Evolutionary conservation across 2,797 vertebrate genomes (phyloP), one percentile per base, ranked within the genome.

Genomic region (Crax fasciolata): DNA sequence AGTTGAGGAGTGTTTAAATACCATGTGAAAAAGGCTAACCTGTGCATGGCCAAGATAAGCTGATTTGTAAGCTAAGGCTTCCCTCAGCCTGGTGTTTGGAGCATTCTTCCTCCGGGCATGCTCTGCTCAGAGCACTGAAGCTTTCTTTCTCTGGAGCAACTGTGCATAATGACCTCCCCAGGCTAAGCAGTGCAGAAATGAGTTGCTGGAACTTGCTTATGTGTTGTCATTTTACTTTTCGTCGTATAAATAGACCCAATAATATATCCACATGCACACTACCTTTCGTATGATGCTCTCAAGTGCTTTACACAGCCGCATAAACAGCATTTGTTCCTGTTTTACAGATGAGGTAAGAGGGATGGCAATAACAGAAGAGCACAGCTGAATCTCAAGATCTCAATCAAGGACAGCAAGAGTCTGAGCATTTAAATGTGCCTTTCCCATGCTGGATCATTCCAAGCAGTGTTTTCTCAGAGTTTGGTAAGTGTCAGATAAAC

Each of bases 11-110:
- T 38, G 51, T 87, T 89, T 75, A 78, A 94, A 87, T 19, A 14
- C 54, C 12, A 0, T 25, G 66, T 72, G 61, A 44, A 15, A 35
- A 94, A 77, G n/a, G 57, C 58, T 27, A 18, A 80, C 52, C 77
- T 90, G 81, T 96, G 94, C 82, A 41, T 13, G 35, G 90, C 65
- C 68, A 70, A 94, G 92, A 96, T 91, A 96, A 96, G 94, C 82
- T 81, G 87, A 73, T 91, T 58, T 71, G 75, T 77, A 75, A 92
- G 72, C 88, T 90, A 93, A 82, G 57, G 51, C 71, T 92, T 89
- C 67, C 77, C 90, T 41, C 24, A 91, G 74, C 86, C 68, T 51
- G 38, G 11, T 35, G 21, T 48, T 1, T 9, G 39, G 35, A 87
- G 67, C 18, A 15, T 70, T 92, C 39, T 52, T 78, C 91, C 78